Evolutionary conservation across 2,113 vertebrate species (phyloP), one percentile per base, ranked within the genome.

Genomic region (Charina bottae): DNA sequence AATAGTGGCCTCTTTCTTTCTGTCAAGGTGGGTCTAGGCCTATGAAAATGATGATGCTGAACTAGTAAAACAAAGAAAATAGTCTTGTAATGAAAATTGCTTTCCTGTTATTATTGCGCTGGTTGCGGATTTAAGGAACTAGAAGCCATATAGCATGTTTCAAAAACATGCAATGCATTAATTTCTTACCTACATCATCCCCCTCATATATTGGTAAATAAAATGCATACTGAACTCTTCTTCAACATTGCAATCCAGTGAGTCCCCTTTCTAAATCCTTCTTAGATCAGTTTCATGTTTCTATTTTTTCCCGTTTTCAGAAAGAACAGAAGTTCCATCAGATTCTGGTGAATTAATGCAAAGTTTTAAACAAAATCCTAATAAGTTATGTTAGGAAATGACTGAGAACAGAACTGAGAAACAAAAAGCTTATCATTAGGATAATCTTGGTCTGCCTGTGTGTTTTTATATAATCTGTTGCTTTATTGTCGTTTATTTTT

Each of bases 221-320:
- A 87, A 55, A 96, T 96, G 95, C 95, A 93, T 93, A 92, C 92
- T 85, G 59, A 68, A 88, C 10, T 91, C 88, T 94, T 85, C 56
- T 94, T 89, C 46, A 93, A 42, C 0, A 28, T 86, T 85, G 83
- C 93, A 93, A 37, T 11, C 23, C 19, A 78, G 49, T 58, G 33
- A 42, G 17, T 49, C 49, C 13, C 2, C 15, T 90, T 89, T 54
- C 92, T 60, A 95, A 49, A 49, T 28, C 2, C 23, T 83, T 23
- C 54, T 8, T 58, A 59, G 37, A 87, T 64, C 46, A 86, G 24
- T 91, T 64, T 87, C 8, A 42, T 11, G 59, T 86, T 55, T 62
- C 60, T n/a, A 83, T 19, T 11, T 28, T 28, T 42, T 9, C 4
- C 26, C 17, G 42, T 17, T 83, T 59, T 13, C 26, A 33, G n/a